Base-by-base conservation (phyloP, 1,140 invertebrate genomes). In the Aphelenchoides avenae region DNA sequence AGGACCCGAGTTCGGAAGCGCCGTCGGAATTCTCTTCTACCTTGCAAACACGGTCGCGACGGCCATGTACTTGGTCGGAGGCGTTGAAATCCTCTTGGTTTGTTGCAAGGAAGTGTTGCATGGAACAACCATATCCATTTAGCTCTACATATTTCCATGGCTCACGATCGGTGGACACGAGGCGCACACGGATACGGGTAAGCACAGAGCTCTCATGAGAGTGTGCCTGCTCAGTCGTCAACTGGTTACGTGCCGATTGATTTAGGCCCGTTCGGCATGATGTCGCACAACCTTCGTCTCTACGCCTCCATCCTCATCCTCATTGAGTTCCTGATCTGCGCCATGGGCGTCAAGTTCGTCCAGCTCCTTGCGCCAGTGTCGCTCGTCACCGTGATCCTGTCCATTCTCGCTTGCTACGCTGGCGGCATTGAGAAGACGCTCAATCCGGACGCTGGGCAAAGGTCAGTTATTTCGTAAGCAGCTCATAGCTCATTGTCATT, bases 11-110 rank as follows among this genome's bases (percentile, higher is more conserved):
- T 97, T 95, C 80, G 94, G 94, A 36, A 92, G 92, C 2, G 94
- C 94, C 42, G 93, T 99, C 6, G 94, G 94, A 15, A 89, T 98
- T 82, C 81, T 99, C 2, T 99, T 98, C 81, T 98, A 98, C 80
- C 89, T 93, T 6, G 94, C 92, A n/a, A 99, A 93, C 30, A 95
- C 92, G 0, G 83, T 98, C 20, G 94, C 94, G 5, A 91, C 90
- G 2, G 89, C 94, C 59, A 98, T 98, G 94, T 99, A 98, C 80
- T 91, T 83, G 30, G 78, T 94, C 37, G 94, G 94, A 70, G 91
- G 93, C 22, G 89, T 98, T 27, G 94, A 99, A 83, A 98, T 99
- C 68, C 85, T 97, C 34, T 81, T 97, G 82, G 91, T 96, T 60
- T 63, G 75, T 70, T 11, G n/a, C 30, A 39, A 26, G 27, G 20